A percentile compares a stretch with the other conserved stretches of the same genome.
These are phyloP conservation scores for Drosophila helvetica DNA, from an alignment of 2,888 invertebrate genomes.

Conservation along the genomic window DNA sequence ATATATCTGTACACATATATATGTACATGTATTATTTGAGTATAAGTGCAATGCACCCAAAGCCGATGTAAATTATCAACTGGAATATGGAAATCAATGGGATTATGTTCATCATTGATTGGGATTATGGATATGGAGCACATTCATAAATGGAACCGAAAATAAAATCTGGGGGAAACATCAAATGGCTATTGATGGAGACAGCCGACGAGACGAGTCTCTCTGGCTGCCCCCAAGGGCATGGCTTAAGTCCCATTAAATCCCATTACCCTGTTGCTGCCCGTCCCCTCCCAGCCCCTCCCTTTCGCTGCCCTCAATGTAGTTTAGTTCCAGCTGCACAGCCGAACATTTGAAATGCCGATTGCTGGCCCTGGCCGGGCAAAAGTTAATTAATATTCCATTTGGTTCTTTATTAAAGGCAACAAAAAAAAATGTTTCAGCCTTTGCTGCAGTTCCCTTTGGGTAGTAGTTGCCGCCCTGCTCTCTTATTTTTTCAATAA, in stretches of 20 bases:
- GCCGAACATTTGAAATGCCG: constrained; percentile 1
- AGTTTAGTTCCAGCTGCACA: constrained; percentile 18
- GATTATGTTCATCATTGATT: no score
- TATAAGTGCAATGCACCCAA: not conserved
- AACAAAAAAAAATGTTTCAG: constrained; percentile 42
- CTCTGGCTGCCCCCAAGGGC: no score
- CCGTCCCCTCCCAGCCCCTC: no score
- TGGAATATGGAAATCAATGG: not conserved
- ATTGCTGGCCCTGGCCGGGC: constrained; percentile 12
- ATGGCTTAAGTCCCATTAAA: no score
- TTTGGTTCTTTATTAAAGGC: constrained; percentile 44
- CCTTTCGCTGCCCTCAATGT: constrained; percentile 8
- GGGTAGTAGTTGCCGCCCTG: no score
- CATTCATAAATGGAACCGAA: no score
- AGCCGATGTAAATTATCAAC: not conserved
- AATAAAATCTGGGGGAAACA: not conserved
- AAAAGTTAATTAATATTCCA: constrained; percentile 64
- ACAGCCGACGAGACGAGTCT: not conserved
- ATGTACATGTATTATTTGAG: no score
- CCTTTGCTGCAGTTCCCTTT: constrained; percentile 2
- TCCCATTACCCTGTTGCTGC: no score
- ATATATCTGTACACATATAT: no score
- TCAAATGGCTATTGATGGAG: not conserved
- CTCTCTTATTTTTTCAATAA: constrained; percentile 28
- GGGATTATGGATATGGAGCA: no score